These are phyloP conservation scores for Protonibea diacanthus DNA, from an alignment of 2,797 vertebrate species.

Conservation along the genomic window DNA sequence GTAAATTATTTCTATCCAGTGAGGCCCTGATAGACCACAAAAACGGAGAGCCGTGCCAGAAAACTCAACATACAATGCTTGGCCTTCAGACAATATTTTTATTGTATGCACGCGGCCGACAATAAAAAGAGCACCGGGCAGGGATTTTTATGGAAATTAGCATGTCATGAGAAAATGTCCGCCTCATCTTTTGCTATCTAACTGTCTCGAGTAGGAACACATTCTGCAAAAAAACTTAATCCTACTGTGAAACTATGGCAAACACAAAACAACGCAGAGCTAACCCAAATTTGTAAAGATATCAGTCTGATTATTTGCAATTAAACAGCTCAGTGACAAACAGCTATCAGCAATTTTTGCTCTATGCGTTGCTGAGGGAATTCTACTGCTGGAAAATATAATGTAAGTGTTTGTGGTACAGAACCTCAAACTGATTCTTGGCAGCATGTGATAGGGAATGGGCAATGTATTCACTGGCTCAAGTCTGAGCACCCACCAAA, in stretches of 20 bases:
- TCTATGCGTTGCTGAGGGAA: constrained; percentile 35
- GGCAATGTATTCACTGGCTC: constrained; percentile 28
- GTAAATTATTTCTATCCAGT: constrained; percentile 45
- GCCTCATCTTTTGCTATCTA: constrained; percentile 14
- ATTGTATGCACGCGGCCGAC: not conserved
- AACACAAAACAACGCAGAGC: constrained; percentile 7
- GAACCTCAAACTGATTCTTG: constrained; percentile 59
- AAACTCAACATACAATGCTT: constrained; percentile 35
- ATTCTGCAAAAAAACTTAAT: not conserved
- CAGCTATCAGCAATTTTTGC: constrained; percentile 17
- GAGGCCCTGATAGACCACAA: constrained; percentile 46
- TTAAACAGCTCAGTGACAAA: constrained; percentile 33
- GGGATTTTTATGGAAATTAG: constrained; percentile 39
- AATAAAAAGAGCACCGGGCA: constrained; percentile 1
- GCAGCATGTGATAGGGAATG: constrained; percentile 49
- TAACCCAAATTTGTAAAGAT: constrained; percentile 5
- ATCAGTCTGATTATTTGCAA: not conserved
- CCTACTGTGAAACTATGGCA: not conserved
- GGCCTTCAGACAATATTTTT: constrained; percentile 29
- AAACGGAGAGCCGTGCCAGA: constrained; percentile 44
- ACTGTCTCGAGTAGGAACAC: constrained; percentile 23
- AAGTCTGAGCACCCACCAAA: constrained; percentile 37
- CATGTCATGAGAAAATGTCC: constrained; percentile 51
- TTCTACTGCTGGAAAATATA: constrained; percentile 57
- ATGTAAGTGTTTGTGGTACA: constrained; percentile 47